Percentiles rank a stretch among this genome's conserved stretches.
These are phyloP conservation scores for Phylloscopus trochilus DNA, from an alignment of 2,113 vertebrate species.

Conservation along the genomic window DNA sequence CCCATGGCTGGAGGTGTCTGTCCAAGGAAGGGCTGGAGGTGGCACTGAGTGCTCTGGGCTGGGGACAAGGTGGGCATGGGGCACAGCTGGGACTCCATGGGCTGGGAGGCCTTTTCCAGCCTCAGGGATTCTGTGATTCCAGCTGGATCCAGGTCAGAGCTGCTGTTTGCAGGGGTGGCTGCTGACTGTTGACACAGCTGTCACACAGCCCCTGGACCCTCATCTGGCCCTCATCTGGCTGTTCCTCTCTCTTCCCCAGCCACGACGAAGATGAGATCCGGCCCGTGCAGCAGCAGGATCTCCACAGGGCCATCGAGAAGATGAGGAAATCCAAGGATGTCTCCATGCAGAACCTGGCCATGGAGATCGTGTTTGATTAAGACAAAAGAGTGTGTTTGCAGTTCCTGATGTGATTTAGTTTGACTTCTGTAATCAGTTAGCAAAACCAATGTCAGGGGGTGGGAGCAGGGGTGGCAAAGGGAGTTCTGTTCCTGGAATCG, in stretches of 20 bases:
- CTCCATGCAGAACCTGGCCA: slow-evolving; percentile 67
- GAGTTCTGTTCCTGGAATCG: slow-evolving; percentile 42
- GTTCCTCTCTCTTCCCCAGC: slow-evolving; percentile 56
- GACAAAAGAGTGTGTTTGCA: slow-evolving; percentile 2
- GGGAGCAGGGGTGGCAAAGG: background rate
- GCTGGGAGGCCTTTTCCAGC: background rate
- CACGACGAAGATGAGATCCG: slow-evolving; percentile 84
- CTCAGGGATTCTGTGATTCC: accelerated
- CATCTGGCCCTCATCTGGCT: too few relatives aligned
- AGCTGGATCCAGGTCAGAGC: background rate
- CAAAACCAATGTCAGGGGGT: background rate
- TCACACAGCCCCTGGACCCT: background rate
- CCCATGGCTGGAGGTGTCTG: background rate
- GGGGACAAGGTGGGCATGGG: background rate
- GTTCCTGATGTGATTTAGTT: slow-evolving; percentile 28
- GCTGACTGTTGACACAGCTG: background rate
- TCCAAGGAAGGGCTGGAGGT: background rate
- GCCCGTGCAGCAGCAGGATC: slow-evolving; percentile 86
- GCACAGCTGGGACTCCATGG: background rate
- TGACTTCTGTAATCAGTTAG: slow-evolving; percentile 44
- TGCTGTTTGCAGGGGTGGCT: background rate
- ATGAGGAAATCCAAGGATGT: slow-evolving; percentile 91
- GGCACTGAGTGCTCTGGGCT: background rate
- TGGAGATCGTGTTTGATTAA: slow-evolving; percentile 61
- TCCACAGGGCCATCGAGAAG: slow-evolving; percentile 85